Evolutionary conservation across 2,797 vertebrate species (phyloP).

Genomic region (Neosilurus mollespiculum): DNA sequence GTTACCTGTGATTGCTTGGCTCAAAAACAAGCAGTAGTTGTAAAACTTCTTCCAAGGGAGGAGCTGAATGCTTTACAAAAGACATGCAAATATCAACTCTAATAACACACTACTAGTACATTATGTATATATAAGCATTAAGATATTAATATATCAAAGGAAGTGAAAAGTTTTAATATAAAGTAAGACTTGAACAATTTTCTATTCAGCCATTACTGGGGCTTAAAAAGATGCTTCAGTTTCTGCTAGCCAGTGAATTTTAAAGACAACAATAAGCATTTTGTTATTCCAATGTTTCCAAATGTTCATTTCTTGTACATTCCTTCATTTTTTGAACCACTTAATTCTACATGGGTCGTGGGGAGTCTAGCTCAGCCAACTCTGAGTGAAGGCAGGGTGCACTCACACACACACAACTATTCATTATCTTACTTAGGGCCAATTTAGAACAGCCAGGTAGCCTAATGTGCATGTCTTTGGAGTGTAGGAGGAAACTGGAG

Average conservation of each 20-base stretch:
- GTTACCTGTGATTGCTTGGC: slow-evolving; percentile 55
- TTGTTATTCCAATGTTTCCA: neutral
- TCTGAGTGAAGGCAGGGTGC: too few relatives aligned
- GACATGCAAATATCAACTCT: slow-evolving; percentile 39
- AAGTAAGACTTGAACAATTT: neutral
- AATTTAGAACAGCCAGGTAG: too few relatives aligned
- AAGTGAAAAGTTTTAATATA: neutral
- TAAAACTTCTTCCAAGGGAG: slow-evolving; percentile 49
- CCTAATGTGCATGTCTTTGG: too few relatives aligned
- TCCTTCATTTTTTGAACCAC: too few relatives aligned
- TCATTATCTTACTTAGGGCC: too few relatives aligned
- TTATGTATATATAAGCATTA: slow-evolving; percentile 9
- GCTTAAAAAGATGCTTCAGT: neutral
- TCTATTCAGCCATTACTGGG: neutral
- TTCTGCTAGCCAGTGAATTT: neutral
- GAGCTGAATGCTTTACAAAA: slow-evolving; percentile 42
- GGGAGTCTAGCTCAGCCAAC: too few relatives aligned
- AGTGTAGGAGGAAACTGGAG: too few relatives aligned
- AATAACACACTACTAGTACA: slow-evolving; percentile 18
- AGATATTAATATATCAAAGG: neutral
- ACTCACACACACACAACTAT: too few relatives aligned
- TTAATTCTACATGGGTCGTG: too few relatives aligned
- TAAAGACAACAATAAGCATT: too few relatives aligned
- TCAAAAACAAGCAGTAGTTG: slow-evolving; percentile 56
- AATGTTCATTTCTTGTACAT: too few relatives aligned